Evolutionary conservation across 1,140 invertebrate species (phyloP).

Genomic region (Prorops nasuta): DNA sequence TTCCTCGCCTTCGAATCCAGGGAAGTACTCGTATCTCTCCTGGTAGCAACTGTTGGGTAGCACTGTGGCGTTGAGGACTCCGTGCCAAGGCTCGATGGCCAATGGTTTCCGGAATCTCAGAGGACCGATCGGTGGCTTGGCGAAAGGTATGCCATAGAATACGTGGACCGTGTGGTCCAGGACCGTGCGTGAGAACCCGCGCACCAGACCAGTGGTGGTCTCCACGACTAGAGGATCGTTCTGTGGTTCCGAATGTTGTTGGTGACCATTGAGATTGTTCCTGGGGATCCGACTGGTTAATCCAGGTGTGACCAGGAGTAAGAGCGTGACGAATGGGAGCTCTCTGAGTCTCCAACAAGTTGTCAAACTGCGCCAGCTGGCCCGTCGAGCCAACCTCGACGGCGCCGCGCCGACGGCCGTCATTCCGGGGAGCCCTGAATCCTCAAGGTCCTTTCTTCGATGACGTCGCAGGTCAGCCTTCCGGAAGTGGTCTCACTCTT

Average conservation of each 20-base stretch:
- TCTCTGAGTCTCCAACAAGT: too few relatives aligned
- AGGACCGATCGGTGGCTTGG: slow-evolving; percentile 85
- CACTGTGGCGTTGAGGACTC: slow-evolving; percentile 73
- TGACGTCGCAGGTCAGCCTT: too few relatives aligned
- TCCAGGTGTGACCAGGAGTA: slow-evolving; percentile 10
- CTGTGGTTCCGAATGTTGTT: slow-evolving; percentile 18
- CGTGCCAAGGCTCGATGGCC: slow-evolving; percentile 82
- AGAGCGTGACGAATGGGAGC: too few relatives aligned
- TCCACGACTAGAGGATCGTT: slow-evolving; percentile 75
- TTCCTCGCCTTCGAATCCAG: slow-evolving; percentile 85
- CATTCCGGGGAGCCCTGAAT: too few relatives aligned
- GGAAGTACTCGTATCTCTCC: slow-evolving; percentile 84
- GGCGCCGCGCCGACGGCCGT: too few relatives aligned
- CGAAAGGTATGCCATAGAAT: slow-evolving; percentile 93
- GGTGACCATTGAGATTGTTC: too few relatives aligned
- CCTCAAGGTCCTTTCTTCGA: too few relatives aligned
- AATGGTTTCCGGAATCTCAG: slow-evolving; percentile 85
- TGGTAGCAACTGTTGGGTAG: slow-evolving; percentile 83
- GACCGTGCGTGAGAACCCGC: slow-evolving; percentile 73
- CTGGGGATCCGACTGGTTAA: slow-evolving; percentile 2
- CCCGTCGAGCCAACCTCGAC: too few relatives aligned
- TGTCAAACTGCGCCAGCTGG: too few relatives aligned
- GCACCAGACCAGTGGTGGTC: slow-evolving; percentile 75
- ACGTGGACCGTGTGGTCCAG: slow-evolving; percentile 81
- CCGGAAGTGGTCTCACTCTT: too few relatives aligned